phyloP scores from a whole-genome alignment of 2,888 invertebrate genomes.

The Mactromeris polynyma region DNA sequence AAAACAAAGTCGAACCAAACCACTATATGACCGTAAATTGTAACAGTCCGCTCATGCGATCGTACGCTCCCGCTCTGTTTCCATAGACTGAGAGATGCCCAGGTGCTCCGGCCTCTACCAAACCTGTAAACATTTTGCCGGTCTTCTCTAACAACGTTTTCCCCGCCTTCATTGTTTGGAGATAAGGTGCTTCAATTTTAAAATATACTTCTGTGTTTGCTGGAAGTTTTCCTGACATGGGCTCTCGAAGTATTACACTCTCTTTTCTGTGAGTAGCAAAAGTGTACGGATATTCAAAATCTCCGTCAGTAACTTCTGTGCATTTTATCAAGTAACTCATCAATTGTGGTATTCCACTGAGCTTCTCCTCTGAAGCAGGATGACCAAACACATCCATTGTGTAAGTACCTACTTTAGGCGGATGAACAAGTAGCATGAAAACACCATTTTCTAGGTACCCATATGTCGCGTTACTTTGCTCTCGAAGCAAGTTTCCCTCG shows the following conservation, averaged over 20 bases:
- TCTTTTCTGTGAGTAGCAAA: conserved; percentile 23
- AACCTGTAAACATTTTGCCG: conserved; percentile 37
- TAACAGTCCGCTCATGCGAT: conserved; percentile 20
- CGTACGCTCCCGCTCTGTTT: not conserved
- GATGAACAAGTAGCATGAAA: conserved; percentile 45
- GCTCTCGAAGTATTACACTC: conserved; percentile 40
- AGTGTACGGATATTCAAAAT: conserved; percentile 46
- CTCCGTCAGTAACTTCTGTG: conserved; percentile 23
- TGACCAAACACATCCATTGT: conserved; percentile 49
- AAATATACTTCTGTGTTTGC: conserved; percentile 33
- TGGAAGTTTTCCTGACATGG: conserved; percentile 36
- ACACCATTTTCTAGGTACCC: conserved; percentile 11
- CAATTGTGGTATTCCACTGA: conserved; percentile 25
- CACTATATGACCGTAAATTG: conserved; percentile 24
- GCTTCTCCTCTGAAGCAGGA: not conserved
- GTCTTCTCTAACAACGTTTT: conserved; percentile 23
- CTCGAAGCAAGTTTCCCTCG: conserved; percentile 32
- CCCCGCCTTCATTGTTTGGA: conserved; percentile 40
- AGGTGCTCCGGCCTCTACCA: not conserved
- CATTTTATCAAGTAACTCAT: conserved; percentile 51
- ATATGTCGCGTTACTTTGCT: conserved; percentile 38
- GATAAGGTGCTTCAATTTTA: conserved; percentile 33
- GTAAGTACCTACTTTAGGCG: conserved; percentile 44
- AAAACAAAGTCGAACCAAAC: not conserved
- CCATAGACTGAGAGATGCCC: conserved; percentile 42